Conservation (phyloP, 1,140 invertebrate species). For the Pygmarrhopalites habei region DNA sequence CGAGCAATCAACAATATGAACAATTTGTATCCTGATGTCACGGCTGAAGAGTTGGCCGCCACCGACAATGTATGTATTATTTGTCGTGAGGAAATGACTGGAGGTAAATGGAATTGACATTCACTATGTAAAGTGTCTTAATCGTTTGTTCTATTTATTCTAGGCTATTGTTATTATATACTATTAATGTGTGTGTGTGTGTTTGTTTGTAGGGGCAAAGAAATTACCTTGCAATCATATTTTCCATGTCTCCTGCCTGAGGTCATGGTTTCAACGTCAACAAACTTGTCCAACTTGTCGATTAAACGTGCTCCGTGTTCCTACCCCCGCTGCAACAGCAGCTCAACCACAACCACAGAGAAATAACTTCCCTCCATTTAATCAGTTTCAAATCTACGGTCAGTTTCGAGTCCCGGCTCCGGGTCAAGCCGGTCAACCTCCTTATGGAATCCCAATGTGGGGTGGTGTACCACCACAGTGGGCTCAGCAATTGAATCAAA, state of each 20-base stretch:
- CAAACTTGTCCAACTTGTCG: conserved; percentile 99
- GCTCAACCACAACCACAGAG: conserved; percentile 7
- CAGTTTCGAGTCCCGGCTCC: conserved; percentile 47
- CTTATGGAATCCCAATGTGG: conserved; percentile 24
- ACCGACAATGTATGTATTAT: conserved; percentile 99
- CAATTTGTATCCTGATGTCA: conserved; percentile 93
- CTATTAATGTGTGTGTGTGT: neutral
- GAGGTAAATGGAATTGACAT: conserved; percentile 49
- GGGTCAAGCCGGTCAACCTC: conserved; percentile 10
- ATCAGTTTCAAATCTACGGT: conserved; percentile 27
- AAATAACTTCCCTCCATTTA: conserved; percentile 24
- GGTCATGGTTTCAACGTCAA: conserved; percentile 98
- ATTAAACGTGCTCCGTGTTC: conserved; percentile 80
- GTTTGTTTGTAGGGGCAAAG: conserved; percentile 68
- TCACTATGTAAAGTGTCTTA: too few species aligned
- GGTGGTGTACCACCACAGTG: conserved; percentile 23
- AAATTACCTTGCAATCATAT: conserved; percentile 99
- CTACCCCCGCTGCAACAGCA: conserved; percentile 43
- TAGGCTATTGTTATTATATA: too few species aligned
- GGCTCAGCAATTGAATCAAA: conserved; percentile 18
- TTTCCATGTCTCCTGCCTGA: conserved; percentile 95
- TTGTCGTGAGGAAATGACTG: conserved; percentile 86
- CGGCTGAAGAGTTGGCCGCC: conserved; percentile 81
- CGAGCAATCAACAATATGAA: conserved; percentile 97
- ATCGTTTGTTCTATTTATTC: too few species aligned